These are phyloP conservation scores for Prinia subflava DNA, from an alignment of 2,113 vertebrate species.

Conservation along the genomic window DNA sequence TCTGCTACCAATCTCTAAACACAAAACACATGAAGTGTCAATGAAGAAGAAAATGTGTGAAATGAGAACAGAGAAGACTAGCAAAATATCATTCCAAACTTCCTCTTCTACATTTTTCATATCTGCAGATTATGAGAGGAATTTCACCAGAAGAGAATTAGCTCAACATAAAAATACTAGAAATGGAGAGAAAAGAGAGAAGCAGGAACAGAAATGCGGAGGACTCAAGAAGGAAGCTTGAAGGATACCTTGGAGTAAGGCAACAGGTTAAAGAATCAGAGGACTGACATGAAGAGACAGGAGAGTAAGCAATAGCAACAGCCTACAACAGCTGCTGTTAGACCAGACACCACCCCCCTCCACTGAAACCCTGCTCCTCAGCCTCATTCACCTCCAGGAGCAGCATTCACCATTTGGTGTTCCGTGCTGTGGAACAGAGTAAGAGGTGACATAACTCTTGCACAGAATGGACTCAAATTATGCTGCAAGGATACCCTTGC, in stretches of 20 bases:
- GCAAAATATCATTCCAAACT: not conserved
- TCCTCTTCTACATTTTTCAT: not conserved
- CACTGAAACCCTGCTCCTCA: not conserved
- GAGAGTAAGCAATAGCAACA: not conserved
- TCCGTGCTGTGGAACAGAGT: not conserved
- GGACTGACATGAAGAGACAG: not conserved
- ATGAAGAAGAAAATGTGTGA: not conserved
- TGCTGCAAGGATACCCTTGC: not conserved
- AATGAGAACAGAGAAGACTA: not conserved
- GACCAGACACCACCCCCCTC: not conserved
- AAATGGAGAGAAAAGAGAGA: not conserved
- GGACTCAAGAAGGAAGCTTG: not conserved
- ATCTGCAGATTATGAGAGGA: not conserved
- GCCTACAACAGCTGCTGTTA: not conserved
- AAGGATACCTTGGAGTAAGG: not conserved
- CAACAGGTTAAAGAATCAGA: not conserved
- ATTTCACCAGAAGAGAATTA: not conserved
- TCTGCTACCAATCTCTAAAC: not conserved
- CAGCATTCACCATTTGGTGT: not conserved
- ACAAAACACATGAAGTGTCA: not conserved
- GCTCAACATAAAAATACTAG: not conserved
- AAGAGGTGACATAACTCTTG: not conserved
- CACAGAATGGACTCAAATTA: not conserved
- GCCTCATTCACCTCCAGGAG: not conserved
- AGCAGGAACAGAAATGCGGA: not conserved